These are phyloP conservation scores for Taxidea taxus DNA, from an alignment of 2,113 vertebrate species.

Conservation along the genomic window DNA sequence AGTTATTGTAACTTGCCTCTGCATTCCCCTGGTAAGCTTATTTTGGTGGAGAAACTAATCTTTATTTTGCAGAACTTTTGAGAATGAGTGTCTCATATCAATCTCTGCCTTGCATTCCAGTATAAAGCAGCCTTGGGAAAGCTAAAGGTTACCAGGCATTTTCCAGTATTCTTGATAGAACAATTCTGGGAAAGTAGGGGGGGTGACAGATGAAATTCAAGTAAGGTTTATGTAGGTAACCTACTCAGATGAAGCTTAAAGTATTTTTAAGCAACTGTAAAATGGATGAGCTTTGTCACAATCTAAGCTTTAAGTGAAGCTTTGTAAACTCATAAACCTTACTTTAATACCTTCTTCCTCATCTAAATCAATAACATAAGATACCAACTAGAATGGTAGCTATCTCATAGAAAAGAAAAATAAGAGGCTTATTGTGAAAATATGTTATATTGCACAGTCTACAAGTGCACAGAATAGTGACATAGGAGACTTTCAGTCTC, in stretches of 20 bases:
- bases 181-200: neutral
- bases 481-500: neutral
- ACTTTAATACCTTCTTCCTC: neutral
- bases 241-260: neutral
- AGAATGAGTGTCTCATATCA: neutral
- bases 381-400: neutral
- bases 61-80: slow-evolving; percentile 15
- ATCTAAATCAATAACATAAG: neutral
- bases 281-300: neutral
- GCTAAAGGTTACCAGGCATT: neutral
- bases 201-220: neutral
- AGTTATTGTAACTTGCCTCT: neutral
- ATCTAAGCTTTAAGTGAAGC: neutral
- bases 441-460: neutral
- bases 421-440: neutral
- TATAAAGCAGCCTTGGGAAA: slow-evolving; percentile 1
- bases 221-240: neutral
- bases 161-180: neutral
- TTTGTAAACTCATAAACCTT: neutral
- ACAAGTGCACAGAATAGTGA: neutral
- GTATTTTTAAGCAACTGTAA: neutral
- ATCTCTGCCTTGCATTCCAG: neutral
- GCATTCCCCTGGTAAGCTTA: slow-evolving; percentile 6
- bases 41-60: neutral
- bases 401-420: neutral